Evolutionary conservation across 2,888 invertebrate genomes (phyloP), one percentile per base, ranked within the genome.

Genomic region (Netelia melanura): DNA sequence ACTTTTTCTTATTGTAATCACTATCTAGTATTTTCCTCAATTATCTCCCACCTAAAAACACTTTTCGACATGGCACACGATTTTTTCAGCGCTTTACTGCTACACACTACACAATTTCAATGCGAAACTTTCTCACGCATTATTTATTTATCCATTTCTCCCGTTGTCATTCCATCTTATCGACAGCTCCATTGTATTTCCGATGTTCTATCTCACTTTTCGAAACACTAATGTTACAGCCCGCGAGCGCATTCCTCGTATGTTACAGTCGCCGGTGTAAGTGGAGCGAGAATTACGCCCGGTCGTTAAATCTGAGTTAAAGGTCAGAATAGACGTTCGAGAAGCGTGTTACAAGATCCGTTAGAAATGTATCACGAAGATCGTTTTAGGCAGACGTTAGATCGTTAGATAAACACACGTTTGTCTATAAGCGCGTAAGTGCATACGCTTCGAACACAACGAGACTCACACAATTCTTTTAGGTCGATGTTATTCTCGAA

Each of bases 221-320:
- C 6, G 30, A 30, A 30, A 30, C 30, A 30, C 30, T 30, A 30
- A 30, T 30, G 10, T 48, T 48, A 48, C 48, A 48, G 48, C 14
- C 48, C 48, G 48, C 10, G 48, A 14, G 14, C 2, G 11, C 48
- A 48, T 48, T 30, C 30, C 48, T 48, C 14, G 48, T 48, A 48
- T 5, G 14, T 48, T 48, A 14, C 14, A 1, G 8, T 56, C 21
- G 70, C 54, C 23, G 71, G 23, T 68, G 75, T 14, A 81, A 81
- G 70, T 76, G 75, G 81, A 81, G 81, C 75, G 62, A 81, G 30
- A 64, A 71, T 76, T 76, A 56, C 23, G 8, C 25, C 25, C 21
- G 68, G 68, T 76, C 71, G 70, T 82, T 76, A 58, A 77, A 65
- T 77, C 58, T 23, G 56, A 56, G 56, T n/a, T 8, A 71, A 71